Conservation (phyloP, 2,113 vertebrate genomes). For the Corythornis vintsioides region DNA sequence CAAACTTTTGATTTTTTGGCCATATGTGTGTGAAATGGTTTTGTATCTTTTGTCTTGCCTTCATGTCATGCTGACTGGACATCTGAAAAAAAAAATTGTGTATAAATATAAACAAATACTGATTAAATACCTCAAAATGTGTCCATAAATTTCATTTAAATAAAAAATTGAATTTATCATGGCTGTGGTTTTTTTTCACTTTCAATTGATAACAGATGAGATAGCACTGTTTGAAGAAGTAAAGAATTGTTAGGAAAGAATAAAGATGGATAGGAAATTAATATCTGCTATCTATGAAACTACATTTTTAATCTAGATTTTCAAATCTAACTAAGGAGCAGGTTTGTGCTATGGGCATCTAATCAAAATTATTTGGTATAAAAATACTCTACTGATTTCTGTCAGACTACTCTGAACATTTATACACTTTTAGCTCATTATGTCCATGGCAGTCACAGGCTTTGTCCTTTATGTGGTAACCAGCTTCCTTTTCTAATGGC, state of each 20-base stretch:
- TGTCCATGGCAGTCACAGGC: not conserved
- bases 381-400: not conserved
- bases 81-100: not conserved
- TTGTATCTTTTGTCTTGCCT: not conserved
- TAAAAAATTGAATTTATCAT: not conserved
- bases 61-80: not conserved
- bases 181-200: not conserved
- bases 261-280: not conserved
- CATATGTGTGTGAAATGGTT: not conserved
- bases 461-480: not conserved
- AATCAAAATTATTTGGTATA: not conserved
- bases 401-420: not conserved
- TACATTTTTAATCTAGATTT: not conserved
- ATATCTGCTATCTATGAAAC: not conserved
- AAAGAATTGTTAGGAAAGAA: not conserved
- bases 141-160: constrained; percentile 40
- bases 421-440: not conserved
- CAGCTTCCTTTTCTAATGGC: not conserved
- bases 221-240: not conserved
- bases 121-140: constrained; percentile 35
- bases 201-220: not conserved
- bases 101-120: not conserved
- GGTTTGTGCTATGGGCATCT: not conserved
- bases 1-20: not conserved
- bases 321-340: not conserved